A percentile compares a stretch with the other conserved stretches of the same genome.
Conservation (phyloP, 2,888 invertebrate species). For the Timandra comae region DNA sequence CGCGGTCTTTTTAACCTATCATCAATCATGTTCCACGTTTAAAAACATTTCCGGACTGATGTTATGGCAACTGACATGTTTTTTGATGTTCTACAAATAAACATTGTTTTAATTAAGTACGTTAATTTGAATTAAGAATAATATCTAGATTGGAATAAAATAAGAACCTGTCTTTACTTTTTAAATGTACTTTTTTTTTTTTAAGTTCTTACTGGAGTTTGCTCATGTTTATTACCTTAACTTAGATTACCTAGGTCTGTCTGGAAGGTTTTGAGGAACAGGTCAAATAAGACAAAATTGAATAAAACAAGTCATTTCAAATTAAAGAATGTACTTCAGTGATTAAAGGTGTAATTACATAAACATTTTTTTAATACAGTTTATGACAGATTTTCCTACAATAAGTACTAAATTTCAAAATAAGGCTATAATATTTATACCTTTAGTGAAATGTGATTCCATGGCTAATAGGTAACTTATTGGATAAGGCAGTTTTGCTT, state of each 20-base stretch:
- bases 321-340: constrained; percentile 41
- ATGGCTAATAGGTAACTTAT: constrained; percentile 17
- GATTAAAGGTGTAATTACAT: constrained; percentile 38
- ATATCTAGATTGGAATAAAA: no score
- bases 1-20: constrained; percentile 22
- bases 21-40: constrained; percentile 39
- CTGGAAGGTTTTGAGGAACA: neutral
- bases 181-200: no score
- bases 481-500: constrained; percentile 69
- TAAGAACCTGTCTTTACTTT: no score
- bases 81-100: constrained; percentile 26
- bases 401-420: constrained; percentile 57
- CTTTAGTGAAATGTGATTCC: constrained; percentile 67
- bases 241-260: neutral
- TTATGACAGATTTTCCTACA: constrained; percentile 3
- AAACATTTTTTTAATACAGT: constrained; percentile 26
- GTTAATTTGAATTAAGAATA: no score
- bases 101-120: constrained; percentile 6
- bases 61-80: constrained; percentile 15
- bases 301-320: no score
- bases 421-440: no score
- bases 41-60: constrained; percentile 23
- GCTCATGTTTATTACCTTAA: neutral
- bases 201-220: no score
- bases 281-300: neutral